Conservation (phyloP, 2,797 vertebrate species). For the Tragelaphus eurycerus region DNA sequence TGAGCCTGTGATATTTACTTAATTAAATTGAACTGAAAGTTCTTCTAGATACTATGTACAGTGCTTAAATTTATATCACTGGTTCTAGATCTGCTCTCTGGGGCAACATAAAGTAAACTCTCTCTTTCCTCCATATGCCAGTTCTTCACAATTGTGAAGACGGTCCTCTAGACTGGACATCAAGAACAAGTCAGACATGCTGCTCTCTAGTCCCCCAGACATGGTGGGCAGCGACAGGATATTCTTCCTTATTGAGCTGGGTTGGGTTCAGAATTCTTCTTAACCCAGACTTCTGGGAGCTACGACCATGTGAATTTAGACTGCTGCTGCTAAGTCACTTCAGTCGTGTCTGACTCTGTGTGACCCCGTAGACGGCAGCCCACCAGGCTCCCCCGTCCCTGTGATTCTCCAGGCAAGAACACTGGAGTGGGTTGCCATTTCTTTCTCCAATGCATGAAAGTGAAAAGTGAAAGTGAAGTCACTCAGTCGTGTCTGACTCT, state of each 20-base stretch:
- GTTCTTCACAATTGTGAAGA: neutral
- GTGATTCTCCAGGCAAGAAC: too few species aligned
- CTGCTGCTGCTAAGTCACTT: too few species aligned
- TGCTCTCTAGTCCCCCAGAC: neutral
- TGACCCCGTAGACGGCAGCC: too few species aligned
- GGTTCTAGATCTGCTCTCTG: neutral
- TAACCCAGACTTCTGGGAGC: neutral
- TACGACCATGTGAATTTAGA: neutral
- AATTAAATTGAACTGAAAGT: conserved; percentile 7
- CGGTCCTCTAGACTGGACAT: neutral
- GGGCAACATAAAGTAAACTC: neutral
- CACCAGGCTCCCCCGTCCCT: too few species aligned
- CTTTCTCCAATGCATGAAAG: too few species aligned
- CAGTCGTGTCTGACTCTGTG: too few species aligned
- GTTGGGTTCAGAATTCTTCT: neutral
- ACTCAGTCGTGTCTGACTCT: too few species aligned
- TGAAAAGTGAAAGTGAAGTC: too few species aligned
- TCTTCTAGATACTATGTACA: neutral
- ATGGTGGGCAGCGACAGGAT: neutral
- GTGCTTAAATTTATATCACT: neutral
- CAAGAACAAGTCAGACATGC: neutral
- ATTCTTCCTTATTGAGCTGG: neutral
- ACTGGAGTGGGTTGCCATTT: too few species aligned
- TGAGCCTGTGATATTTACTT: neutral
- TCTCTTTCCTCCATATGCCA: neutral